Conservation (phyloP, 2,113 vertebrate genomes). For the Smithornis capensis region DNA sequence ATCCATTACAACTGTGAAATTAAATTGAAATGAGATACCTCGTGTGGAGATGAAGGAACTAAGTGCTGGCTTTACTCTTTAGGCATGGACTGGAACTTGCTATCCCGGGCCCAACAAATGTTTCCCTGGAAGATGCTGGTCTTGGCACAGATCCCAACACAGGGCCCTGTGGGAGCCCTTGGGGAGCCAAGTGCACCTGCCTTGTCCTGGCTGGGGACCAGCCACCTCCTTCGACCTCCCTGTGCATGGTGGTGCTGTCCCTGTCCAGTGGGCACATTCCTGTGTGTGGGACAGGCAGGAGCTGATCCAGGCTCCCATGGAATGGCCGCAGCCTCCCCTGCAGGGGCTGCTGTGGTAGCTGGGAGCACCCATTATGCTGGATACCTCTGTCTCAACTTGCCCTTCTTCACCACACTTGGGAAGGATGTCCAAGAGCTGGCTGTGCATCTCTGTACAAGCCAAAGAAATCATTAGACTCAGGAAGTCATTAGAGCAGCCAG, state of each 20-base stretch:
- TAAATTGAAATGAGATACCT: slow-evolving; percentile 56
- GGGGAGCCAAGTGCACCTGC: neutral
- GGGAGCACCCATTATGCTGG: neutral
- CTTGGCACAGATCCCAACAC: neutral
- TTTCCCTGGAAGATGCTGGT: neutral
- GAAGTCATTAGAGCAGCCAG: neutral
- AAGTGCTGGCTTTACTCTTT: slow-evolving; percentile 21
- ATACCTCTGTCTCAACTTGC: neutral
- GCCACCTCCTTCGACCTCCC: neutral
- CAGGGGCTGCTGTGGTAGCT: neutral
- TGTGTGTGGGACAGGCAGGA: accelerated
- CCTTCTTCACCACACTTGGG: neutral
- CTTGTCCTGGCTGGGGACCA: neutral
- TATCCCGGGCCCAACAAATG: neutral
- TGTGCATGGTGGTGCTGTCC: neutral
- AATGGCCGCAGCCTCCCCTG: accelerated
- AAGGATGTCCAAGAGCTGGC: neutral
- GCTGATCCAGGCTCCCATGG: neutral
- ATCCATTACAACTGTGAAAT: slow-evolving; percentile 59
- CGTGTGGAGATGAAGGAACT: slow-evolving; percentile 12
- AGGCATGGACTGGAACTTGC: neutral
- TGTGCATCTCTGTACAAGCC: neutral
- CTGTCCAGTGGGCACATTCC: accelerated
- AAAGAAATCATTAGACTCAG: neutral
- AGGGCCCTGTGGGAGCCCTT: accelerated